These are phyloP conservation scores for Drosophila prolongata DNA, from an alignment of 2,888 invertebrate genomes.

Conservation along the genomic window DNA sequence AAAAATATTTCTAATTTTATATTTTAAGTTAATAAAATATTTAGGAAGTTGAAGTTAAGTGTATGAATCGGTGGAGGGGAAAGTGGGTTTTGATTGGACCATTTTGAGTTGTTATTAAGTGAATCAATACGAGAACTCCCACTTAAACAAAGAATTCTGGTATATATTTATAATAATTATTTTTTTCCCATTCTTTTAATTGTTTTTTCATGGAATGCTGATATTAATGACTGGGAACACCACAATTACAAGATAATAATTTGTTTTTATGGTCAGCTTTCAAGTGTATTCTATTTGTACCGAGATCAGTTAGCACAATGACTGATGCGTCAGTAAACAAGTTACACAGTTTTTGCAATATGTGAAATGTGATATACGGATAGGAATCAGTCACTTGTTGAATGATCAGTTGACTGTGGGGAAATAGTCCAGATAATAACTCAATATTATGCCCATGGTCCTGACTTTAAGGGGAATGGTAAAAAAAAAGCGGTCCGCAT, in stretches of 20 bases:
- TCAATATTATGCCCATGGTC: conserved; percentile 7
- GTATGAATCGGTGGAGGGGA: too few species aligned
- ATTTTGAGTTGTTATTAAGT: too few species aligned
- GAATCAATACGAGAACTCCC: background rate
- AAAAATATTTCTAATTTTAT: background rate
- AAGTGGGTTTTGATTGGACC: too few species aligned
- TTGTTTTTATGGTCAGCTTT: background rate
- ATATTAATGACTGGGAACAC: background rate
- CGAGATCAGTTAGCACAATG: background rate
- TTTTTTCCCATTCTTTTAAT: background rate
- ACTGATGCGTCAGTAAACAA: conserved; percentile 1
- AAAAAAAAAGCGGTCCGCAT: conserved; percentile 26
- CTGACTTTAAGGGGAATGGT: background rate
- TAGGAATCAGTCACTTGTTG: conserved; percentile 17
- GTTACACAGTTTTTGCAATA: background rate
- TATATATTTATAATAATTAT: too few species aligned
- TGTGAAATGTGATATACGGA: background rate
- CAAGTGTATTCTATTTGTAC: background rate
- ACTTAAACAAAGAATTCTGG: background rate
- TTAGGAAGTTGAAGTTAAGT: background rate
- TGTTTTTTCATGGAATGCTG: background rate
- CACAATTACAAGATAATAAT: background rate
- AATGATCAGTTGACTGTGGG: background rate
- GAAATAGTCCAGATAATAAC: background rate
- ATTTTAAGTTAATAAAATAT: too few species aligned